Evolutionary conservation across 2,888 invertebrate species (phyloP), one percentile per base, ranked within the genome.

Genomic region (Timandra comae): DNA sequence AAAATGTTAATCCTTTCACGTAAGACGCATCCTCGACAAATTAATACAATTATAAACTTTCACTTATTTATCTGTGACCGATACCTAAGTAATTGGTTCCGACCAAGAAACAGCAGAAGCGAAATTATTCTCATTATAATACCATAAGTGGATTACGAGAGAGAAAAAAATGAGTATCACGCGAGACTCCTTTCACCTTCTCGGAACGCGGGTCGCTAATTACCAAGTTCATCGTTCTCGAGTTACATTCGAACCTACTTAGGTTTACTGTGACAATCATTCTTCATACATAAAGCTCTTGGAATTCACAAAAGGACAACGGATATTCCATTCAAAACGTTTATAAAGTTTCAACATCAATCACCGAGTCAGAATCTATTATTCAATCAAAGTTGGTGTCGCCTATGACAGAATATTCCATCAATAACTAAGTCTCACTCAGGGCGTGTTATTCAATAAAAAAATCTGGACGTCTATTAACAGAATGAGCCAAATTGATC

Each of bases 41-140:
- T 43, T 30, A 53, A 38, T 37, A 47, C 45, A 70, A 78, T 77
- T 73, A 71, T 55, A 42, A 46, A 71, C 80, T 82, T 80, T 81
- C 80, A 69, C 79, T 69, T 56, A 56, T 56, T 62, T 54, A 58
- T 55, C 63, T 62, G 52, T 60, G 58, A 60, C 54, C 58, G 61
- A 72, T 68, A 57, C 62, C 49, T 56, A 56, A 63, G 71, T 78
- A 77, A 80, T 78, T 76, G 75, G 67, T 53, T 51, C 46, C 48
- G 54, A 63, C 58, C 62, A 62, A 65, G 66, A 64, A 65, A 63
- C 53, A 46, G 49, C 46, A 52, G 48, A 56, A 55, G 56, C 60
- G 59, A 76, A 78, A 78, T 76, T 67, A 69, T 71, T 64, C 59
- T 60, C 63, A 67, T 70, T 69, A 71, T 68, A 66, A 63, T 68